phyloP scores from a whole-genome alignment of 2,113 vertebrate genomes.

The Microcebus lehilahytsara region DNA sequence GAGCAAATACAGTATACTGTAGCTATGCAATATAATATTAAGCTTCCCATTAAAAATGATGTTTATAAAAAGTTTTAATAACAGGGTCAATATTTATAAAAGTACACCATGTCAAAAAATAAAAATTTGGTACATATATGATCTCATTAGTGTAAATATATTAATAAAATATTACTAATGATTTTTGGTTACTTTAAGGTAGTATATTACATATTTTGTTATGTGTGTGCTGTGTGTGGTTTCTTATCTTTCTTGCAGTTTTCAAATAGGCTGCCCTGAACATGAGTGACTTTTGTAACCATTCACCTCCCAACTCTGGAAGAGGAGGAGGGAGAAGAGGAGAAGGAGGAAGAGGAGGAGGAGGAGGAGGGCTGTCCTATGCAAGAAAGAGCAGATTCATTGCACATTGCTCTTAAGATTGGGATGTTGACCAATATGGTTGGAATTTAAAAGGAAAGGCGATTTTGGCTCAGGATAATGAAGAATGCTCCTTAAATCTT shows the following conservation, averaged over 20 bases:
- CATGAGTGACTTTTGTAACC: background rate
- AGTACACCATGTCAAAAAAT: background rate
- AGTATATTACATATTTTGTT: background rate
- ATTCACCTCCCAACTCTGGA: background rate
- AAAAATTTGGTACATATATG: background rate
- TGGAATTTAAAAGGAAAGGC: background rate
- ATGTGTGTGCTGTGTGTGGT: background rate
- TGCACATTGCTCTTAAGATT: background rate
- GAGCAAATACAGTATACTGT: background rate
- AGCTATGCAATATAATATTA: background rate
- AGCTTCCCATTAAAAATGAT: background rate
- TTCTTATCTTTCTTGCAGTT: background rate
- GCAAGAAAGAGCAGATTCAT: background rate
- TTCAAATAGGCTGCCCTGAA: background rate
- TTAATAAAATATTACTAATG: background rate
- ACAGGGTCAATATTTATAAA: background rate
- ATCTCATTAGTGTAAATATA: background rate
- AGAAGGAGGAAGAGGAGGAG: background rate
- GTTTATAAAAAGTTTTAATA: background rate
- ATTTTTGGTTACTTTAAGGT: background rate
- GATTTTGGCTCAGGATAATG: background rate
- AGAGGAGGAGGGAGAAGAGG: background rate
- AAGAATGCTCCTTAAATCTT: background rate
- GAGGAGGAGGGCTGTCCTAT: too few species aligned
- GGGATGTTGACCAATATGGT: rapidly evolving